Evolutionary conservation across 2,113 vertebrate genomes (phyloP), one percentile per base, ranked within the genome.

Genomic region (Orthonyx spaldingii): DNA sequence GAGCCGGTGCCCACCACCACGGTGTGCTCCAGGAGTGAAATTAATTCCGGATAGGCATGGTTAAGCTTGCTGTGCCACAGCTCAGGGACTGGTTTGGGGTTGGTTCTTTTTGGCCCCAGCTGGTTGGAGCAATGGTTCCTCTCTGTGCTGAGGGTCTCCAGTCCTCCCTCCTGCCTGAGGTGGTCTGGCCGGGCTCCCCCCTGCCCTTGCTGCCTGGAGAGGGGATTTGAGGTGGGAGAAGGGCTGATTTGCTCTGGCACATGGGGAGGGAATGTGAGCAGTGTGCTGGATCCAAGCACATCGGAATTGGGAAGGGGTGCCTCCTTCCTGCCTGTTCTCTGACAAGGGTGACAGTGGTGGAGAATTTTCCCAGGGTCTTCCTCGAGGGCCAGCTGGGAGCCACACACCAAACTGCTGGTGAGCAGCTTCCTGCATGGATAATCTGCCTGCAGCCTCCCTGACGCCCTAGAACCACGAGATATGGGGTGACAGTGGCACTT

Each of bases 1-100:
- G 32, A 77, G 26, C 71, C 5, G 2, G 11, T 4, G 4, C 44
- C 53, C 4, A 1, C 44, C 0, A 0, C 47, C 74, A 10, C 0
- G 0, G 32, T 56, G 64, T 63, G 32, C 49, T 75, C 57, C 2
- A 2, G 72, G 47, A 88, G 52, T 3, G 4, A 44, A 63, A 68
- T 93, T 84, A 80, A 85, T 86, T 82, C 61, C 0, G 0, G 82
- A 93, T 79, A 90, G 83, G 59, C 16, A 3, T 41, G 39, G 75
- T 49, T 76, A 49, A 57, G 35, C 69, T 33, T 71, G 42, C 82
- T 72, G 35, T 84, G 89, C 52, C 1, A 5, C 11, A 5, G 28
- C 30, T 15, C 37, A 32, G 60, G 55, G 60, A 13, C 77, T 89
- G 50, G 9, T 56, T 90, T 88, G 33, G 65, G 13, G 9, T 23